Evolutionary conservation across 2,888 invertebrate species (phyloP), one percentile per base, ranked within the genome.

Genomic region (Orthonychiurus folsomi): DNA sequence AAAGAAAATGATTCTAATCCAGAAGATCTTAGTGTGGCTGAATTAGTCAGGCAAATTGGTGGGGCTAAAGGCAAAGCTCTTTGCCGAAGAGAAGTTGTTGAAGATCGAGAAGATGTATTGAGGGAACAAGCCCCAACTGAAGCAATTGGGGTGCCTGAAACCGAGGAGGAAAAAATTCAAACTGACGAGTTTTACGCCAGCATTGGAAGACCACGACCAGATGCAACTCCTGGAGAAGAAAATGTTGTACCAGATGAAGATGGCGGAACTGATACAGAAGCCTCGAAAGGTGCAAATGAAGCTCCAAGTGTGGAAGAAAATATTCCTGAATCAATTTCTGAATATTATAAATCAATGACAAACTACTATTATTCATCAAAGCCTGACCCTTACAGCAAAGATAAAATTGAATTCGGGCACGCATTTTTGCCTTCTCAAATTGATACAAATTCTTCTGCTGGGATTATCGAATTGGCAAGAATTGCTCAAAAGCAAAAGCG

Each of bases 131-230:
- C 64, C 37, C 27, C 57, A 18, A 61, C 53, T 20, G 27, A 61
- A 18, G 67, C 67, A n/a, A 57, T 55, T 20, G 52, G 58, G n/a
- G 64, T 20, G 0, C 20, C 23, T 2, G 62, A 66, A 23, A 61
- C 62, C 23, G 48, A 52, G 9, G 63, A 66, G 26, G 63, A 67
- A 53, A 67, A 66, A 60, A 60, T 61, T 0, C 64, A 65, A 58
- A 67, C 71, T 15, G 65, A 70, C 2, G 69, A 69, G 52, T 72
- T 72, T 63, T 72, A 72, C 55, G 72, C 69, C n/a, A 69, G 69
- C 62, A 54, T 72, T 2, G 72, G 72, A 9, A 69, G 69, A 48
- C 5, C 55, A 2, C 56, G 62, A 18, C 48, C 48, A 12, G 52
- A 21, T 9, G n/a, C 50, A 24, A 50, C 25, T 52, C 12, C 24